These are phyloP conservation scores for Arothron firmamentum DNA, from an alignment of 2,113 vertebrate genomes.

Conservation along the genomic window DNA sequence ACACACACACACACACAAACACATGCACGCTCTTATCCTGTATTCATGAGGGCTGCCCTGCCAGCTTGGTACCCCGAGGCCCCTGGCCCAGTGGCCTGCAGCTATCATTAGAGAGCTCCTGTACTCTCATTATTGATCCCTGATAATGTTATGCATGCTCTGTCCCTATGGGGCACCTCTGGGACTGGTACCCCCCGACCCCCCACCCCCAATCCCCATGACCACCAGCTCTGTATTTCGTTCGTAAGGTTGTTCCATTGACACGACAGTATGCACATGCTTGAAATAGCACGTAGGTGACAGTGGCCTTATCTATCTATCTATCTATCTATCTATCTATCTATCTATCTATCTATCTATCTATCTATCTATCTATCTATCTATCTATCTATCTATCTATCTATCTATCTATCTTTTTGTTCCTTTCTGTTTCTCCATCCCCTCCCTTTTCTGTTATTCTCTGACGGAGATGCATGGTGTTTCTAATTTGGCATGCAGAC, in stretches of 20 bases:
- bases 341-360: conserved; percentile 25
- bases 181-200: conserved; percentile 57
- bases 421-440: conserved; percentile 31
- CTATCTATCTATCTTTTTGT: conserved; percentile 24
- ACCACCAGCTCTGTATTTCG: conserved; percentile 32
- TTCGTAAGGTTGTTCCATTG: conserved; percentile 1
- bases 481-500: conserved; percentile 86
- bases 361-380: conserved; percentile 19
- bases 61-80: conserved; percentile 69
- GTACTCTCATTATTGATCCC: conserved; percentile 79
- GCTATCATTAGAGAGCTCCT: conserved; percentile 78
- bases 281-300: no score
- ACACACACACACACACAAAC: not conserved
- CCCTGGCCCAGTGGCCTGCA: conserved; percentile 75
- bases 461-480: conserved; percentile 85
- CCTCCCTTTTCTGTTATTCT: conserved; percentile 64
- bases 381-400: conserved; percentile 36
- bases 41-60: conserved; percentile 72
- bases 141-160: conserved; percentile 68
- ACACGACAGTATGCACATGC: conserved; percentile 32
- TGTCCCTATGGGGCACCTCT: conserved; percentile 62
- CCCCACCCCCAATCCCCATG: conserved; percentile 10
- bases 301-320: not conserved
- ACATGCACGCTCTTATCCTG: conserved; percentile 40
- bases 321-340: conserved; percentile 37